Conservation (phyloP, 1,140 invertebrate genomes). For the Eumaeus atala region DNA sequence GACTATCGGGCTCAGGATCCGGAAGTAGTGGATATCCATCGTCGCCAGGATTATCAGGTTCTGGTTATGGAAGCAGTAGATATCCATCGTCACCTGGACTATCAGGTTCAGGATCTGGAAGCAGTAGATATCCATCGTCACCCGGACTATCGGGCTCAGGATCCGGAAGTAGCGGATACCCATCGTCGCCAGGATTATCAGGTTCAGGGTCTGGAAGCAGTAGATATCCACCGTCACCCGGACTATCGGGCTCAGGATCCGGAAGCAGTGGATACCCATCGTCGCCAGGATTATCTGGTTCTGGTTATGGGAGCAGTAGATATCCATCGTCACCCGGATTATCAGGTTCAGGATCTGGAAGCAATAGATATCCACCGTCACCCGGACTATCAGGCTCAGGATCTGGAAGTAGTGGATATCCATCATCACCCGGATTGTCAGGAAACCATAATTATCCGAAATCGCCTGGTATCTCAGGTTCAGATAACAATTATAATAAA, state of each 20-base stretch:
- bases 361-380: conserved; percentile 18
- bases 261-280: conserved; percentile 6
- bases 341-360: conserved; percentile 17
- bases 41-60: conserved; percentile 31
- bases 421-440: conserved; percentile 9
- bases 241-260: conserved; percentile 14
- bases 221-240: conserved; percentile 8
- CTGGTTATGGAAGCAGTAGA: conserved; percentile 22
- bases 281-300: conserved; percentile 11
- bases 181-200: conserved; percentile 13
- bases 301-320: background rate
- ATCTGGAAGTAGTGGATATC: conserved; percentile 14
- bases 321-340: conserved; percentile 21
- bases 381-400: conserved; percentile 13
- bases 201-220: background rate
- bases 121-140: conserved; percentile 11
- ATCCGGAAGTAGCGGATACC: conserved; percentile 14
- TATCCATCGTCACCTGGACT: conserved; percentile 25
- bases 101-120: conserved; percentile 23
- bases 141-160: conserved; percentile 15
- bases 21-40: conserved; percentile 29
- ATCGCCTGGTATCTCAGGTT: conserved; percentile 14
- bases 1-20: conserved; percentile 23
- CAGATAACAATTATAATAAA: conserved; percentile 25
- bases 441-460: conserved; percentile 11